Evolutionary conservation across 2,113 vertebrate species (phyloP), one percentile per base, ranked within the genome.

Genomic region (Ornithorhynchus anatinus): DNA sequence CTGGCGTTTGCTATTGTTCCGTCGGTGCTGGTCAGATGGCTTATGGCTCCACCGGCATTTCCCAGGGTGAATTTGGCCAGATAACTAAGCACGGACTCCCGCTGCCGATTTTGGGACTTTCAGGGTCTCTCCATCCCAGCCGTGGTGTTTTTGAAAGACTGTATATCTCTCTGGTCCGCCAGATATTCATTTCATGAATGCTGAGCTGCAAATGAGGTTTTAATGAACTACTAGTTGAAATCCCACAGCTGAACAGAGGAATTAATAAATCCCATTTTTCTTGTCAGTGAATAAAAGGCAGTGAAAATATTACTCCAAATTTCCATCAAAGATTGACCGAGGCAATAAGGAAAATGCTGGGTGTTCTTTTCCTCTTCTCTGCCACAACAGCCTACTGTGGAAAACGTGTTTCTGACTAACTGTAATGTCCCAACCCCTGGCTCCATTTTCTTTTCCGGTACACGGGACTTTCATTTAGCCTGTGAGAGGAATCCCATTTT

Each of bases 21-120:
- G 44, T 82, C 58, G 54, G 5, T 36, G 43, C 63, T 68, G 77
- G 69, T 79, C 54, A 63, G 63, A 44, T 43, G 63, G 17, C 50
- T 79, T 58, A 45, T 43, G 53, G 20, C 42, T 81, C 59, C 72
- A 50, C 57, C 82, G 69, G 50, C 50, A 32, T 77, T 84, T 86
- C 42, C 64, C 0, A 1, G 39, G n/a, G 36, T 39, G 53, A 59
- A 50, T 61, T 33, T 11, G 56, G 8, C 64, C 39, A 12, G 53
- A 47, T 35, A 52, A 53, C 52, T 33, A 31, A 60, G 71, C 48
- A 33, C 14, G 50, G 53, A 8, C 43, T 31, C 66, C 3, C 51
- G 40, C 3, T 54, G 40, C 3, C 0, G n/a, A 11, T 59, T 63
- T 39, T 38, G 3, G 17, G 56, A 31, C 10, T 33, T 33, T 40